Conservation (phyloP, 2,797 vertebrate genomes). For the Dendrocincla tyrannina region DNA sequence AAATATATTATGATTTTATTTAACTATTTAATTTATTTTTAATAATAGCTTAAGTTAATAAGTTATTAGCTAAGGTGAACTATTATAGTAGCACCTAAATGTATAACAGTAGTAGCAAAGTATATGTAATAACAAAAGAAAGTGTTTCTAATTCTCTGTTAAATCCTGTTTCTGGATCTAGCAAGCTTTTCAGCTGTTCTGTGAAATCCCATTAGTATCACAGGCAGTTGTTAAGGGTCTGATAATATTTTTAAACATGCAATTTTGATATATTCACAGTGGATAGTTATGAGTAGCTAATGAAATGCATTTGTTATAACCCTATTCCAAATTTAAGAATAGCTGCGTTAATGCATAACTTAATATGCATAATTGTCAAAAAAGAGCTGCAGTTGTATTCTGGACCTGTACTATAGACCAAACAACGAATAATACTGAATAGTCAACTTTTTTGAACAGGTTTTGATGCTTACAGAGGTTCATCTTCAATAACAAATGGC, state of each 20-base stretch:
- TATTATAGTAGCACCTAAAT: neutral
- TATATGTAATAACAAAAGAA: neutral
- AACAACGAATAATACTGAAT: neutral
- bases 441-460: constrained; percentile 52
- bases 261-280: neutral
- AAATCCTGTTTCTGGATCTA: neutral
- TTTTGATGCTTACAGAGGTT: constrained; percentile 78
- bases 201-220: neutral
- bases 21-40: no score
- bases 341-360: neutral
- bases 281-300: neutral
- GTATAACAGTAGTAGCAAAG: neutral
- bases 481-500: constrained; percentile 78
- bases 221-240: neutral
- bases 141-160: neutral
- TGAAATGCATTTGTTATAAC: neutral
- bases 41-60: neutral
- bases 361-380: neutral
- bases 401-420: neutral
- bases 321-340: neutral
- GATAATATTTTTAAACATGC: neutral
- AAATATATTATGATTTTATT: no score
- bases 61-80: neutral
- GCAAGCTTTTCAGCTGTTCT: neutral
- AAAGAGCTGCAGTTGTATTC: neutral